Evolutionary conservation across 2,113 vertebrate genomes (phyloP).

Genomic region (Irena cyanogastra): DNA sequence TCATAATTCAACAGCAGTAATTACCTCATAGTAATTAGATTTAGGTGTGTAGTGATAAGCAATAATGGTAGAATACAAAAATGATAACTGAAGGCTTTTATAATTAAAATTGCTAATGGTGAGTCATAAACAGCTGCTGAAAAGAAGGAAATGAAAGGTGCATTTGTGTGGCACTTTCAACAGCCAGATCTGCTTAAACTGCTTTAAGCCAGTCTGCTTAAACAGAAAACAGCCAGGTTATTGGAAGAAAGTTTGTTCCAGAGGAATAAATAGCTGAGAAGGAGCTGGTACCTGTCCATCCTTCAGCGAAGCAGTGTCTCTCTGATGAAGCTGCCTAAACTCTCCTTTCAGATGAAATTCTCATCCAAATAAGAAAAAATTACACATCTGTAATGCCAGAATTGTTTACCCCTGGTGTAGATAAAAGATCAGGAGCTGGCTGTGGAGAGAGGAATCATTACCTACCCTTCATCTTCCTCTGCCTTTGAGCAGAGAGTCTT

Average conservation of each 20-base stretch:
- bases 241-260: not conserved
- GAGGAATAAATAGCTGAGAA: not conserved
- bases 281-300: not conserved
- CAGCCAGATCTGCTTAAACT: not conserved
- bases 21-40: not conserved
- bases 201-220: too few relatives aligned
- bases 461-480: not conserved
- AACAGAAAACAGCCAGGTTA: not conserved
- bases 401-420: not conserved
- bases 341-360: not conserved
- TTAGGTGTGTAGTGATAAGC: not conserved
- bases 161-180: not conserved
- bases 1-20: not conserved
- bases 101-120: not conserved
- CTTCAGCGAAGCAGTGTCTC: not conserved
- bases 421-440: not conserved
- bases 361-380: not conserved
- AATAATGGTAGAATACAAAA: not conserved
- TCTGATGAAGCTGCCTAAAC: not conserved
- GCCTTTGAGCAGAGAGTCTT: not conserved
- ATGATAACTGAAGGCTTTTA: not conserved
- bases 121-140: constrained; percentile 23
- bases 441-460: not conserved
- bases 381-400: not conserved
- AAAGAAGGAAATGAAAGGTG: not conserved